These are phyloP conservation scores for Herpetotheres cachinnans DNA, from an alignment of 2,113 vertebrate species.

Conservation along the genomic window DNA sequence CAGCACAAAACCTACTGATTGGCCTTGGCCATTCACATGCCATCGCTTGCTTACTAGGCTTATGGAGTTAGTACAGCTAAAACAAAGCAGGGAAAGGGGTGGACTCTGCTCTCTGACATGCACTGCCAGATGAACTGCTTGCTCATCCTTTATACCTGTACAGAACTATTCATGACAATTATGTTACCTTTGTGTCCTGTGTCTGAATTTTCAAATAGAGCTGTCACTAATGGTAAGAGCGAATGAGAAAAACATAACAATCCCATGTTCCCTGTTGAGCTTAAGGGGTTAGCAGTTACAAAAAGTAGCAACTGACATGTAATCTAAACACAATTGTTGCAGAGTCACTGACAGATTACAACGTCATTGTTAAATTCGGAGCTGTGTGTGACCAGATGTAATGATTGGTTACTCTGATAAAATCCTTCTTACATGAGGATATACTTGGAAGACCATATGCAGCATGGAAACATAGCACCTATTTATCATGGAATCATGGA, in stretches of 20 bases:
- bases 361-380: background rate
- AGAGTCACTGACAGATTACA: background rate
- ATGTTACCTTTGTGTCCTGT: no score
- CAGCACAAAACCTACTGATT: background rate
- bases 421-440: background rate
- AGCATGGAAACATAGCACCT: background rate
- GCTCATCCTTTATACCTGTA: background rate
- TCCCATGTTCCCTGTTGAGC: background rate
- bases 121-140: background rate
- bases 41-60: background rate
- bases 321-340: background rate
- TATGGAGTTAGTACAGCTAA: background rate
- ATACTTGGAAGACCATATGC: background rate
- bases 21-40: no score
- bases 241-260: background rate
- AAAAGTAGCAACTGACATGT: background rate
- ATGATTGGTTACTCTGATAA: background rate
- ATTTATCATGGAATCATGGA: background rate
- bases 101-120: background rate
- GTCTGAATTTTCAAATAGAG: background rate
- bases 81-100: background rate
- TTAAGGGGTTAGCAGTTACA: background rate
- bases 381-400: accelerated
- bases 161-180: background rate
- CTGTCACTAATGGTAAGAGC: background rate